Evolutionary conservation across 2,888 invertebrate species (phyloP).

Genomic region (Diarsia rubi): DNA sequence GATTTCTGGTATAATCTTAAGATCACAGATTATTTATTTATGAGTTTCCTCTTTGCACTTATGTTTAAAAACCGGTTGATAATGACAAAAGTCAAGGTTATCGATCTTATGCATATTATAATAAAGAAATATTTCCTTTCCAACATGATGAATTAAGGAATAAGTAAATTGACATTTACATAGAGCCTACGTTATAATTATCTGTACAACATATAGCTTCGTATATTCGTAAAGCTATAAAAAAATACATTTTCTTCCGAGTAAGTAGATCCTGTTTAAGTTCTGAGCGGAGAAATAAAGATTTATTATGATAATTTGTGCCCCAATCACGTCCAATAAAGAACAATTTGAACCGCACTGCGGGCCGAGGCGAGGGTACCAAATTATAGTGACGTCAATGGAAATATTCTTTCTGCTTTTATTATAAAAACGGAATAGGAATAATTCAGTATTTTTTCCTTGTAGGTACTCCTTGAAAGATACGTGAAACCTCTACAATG

Average conservation of each 20-base stretch:
- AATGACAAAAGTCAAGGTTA: slow-evolving; percentile 32
- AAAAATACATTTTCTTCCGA: not conserved
- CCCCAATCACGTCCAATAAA: slow-evolving; percentile 20
- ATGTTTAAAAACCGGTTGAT: slow-evolving; percentile 9
- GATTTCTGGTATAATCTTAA: not conserved
- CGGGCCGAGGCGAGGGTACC: not conserved
- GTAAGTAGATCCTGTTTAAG: not conserved
- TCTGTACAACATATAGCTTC: not conserved
- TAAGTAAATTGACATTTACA: slow-evolving; percentile 20
- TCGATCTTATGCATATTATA: not conserved
- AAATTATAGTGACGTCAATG: slow-evolving; percentile 6
- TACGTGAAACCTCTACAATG: not conserved
- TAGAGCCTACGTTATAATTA: slow-evolving; percentile 8
- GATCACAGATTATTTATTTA: not conserved
- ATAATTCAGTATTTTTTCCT: not conserved
- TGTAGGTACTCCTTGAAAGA: not conserved
- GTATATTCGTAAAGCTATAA: not conserved
- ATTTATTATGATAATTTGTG: slow-evolving; percentile 22
- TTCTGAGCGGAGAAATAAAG: slow-evolving; percentile 1
- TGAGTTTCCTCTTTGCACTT: not conserved
- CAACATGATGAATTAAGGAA: slow-evolving; percentile 13
- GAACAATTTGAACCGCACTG: slow-evolving; percentile 8
- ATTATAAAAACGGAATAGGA: not conserved
- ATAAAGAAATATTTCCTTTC: not conserved
- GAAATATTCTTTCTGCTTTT: not conserved